Percentiles rank a stretch among this genome's conserved stretches.
Conservation (phyloP, 2,113 vertebrate species). For the Nannobrachium achirus region DNA sequence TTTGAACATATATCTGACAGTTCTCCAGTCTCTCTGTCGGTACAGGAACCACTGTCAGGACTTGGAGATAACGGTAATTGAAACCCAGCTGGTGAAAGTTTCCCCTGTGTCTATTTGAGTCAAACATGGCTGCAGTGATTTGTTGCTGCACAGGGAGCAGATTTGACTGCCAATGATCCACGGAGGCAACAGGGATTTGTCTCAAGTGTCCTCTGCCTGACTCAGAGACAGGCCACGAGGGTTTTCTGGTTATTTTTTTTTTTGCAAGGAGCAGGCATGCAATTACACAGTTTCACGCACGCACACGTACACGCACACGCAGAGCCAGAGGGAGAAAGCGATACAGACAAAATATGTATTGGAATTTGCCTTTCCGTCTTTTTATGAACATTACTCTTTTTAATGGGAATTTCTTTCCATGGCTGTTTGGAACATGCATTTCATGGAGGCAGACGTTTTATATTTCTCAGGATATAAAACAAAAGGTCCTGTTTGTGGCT, state of each 20-base stretch:
- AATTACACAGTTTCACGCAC: neutral
- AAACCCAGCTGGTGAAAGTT: slow-evolving; percentile 57
- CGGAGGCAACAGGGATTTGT: slow-evolving; percentile 30
- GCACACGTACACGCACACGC: neutral
- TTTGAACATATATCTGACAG: slow-evolving; percentile 43
- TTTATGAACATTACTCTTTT: neutral
- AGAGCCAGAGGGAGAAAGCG: no score
- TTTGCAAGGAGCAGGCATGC: neutral
- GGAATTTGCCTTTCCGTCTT: neutral
- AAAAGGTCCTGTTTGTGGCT: no score
- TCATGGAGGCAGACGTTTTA: slow-evolving; percentile 24
- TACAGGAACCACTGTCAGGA: slow-evolving; percentile 40
- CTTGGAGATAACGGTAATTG: slow-evolving; percentile 59
- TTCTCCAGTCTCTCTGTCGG: slow-evolving; percentile 49
- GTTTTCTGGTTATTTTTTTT: neutral
- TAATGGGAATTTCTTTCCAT: no score
- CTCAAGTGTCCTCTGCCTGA: neutral
- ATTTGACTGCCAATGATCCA: slow-evolving; percentile 44
- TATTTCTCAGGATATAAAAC: no score
- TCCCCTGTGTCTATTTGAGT: slow-evolving; percentile 46
- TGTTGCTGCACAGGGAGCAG: slow-evolving; percentile 24
- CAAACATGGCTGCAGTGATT: slow-evolving; percentile 32
- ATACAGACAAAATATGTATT: neutral
- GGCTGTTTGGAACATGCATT: slow-evolving; percentile 23
- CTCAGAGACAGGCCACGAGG: neutral